phyloP scores from a whole-genome alignment of 2,888 invertebrate genomes.

The Plebejus anna region DNA sequence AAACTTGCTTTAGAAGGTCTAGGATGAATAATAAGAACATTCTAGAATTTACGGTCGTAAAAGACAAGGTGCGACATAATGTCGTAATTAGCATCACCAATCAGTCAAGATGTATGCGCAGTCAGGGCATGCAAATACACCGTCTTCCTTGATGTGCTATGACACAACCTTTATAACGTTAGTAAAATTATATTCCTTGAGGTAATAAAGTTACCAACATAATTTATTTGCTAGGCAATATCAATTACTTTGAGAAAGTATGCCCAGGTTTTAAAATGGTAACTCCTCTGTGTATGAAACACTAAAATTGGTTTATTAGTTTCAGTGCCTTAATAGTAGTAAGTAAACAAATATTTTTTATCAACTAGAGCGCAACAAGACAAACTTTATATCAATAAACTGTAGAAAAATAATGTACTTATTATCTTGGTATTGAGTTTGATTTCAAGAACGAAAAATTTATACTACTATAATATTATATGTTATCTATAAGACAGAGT shows the following conservation, averaged over 20 bases:
- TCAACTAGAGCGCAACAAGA: too few species aligned
- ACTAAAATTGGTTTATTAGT: too few species aligned
- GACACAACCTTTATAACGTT: slow-evolving; percentile 39
- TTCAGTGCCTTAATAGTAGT: too few species aligned
- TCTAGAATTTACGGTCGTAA: background rate
- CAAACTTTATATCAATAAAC: too few species aligned
- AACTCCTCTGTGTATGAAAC: too few species aligned
- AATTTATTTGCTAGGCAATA: background rate
- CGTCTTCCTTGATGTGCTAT: slow-evolving; percentile 50
- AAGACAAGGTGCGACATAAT: slow-evolving; percentile 11
- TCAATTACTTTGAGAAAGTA: background rate
- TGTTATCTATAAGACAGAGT: background rate
- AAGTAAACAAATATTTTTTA: too few species aligned
- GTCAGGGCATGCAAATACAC: slow-evolving; percentile 45
- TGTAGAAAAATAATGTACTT: too few species aligned
- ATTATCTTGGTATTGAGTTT: too few species aligned
- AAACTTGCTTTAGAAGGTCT: background rate
- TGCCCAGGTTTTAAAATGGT: too few species aligned
- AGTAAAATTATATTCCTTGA: background rate
- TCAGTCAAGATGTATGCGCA: slow-evolving; percentile 43
- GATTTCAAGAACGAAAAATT: too few species aligned
- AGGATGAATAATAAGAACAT: background rate
- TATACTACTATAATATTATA: too few species aligned
- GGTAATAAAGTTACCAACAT: background rate
- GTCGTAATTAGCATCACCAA: slow-evolving; percentile 41